A percentile compares a stretch with the other conserved stretches of the same genome.
Evolutionary conservation across 2,113 vertebrate species (phyloP).

Genomic region (Scartelaos histophorus): DNA sequence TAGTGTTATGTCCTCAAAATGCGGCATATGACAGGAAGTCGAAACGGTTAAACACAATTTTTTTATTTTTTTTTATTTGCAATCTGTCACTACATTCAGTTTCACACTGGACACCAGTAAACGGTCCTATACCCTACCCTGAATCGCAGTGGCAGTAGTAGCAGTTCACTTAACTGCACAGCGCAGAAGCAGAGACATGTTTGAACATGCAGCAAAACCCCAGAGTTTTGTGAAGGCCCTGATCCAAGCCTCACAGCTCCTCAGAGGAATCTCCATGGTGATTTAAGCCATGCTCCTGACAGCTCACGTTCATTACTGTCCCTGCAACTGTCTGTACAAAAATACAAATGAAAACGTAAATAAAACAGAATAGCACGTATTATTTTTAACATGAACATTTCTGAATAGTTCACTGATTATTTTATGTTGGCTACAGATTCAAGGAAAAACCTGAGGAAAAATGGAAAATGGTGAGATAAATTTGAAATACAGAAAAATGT

Average conservation of each 20-base stretch:
- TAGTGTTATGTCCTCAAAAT: too few relatives aligned
- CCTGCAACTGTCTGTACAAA: slow-evolving; percentile 5
- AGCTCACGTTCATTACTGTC: slow-evolving; percentile 8
- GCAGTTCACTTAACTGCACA: slow-evolving; percentile 11
- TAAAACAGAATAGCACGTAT: neutral
- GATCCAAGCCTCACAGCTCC: slow-evolving; percentile 24
- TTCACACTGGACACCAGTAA: neutral
- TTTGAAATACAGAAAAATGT: neutral
- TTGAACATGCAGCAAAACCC: slow-evolving; percentile 33
- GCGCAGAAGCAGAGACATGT: slow-evolving; percentile 28
- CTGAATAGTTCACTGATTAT: neutral
- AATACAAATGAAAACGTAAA: neutral
- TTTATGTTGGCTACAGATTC: neutral
- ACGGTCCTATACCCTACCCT: neutral
- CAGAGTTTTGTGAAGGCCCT: slow-evolving; percentile 17
- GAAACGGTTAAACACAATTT: too few relatives aligned
- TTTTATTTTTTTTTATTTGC: neutral
- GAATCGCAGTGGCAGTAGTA: neutral
- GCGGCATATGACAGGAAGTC: too few relatives aligned
- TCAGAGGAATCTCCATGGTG: slow-evolving; percentile 17
- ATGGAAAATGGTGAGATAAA: neutral
- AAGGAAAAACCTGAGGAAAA: neutral
- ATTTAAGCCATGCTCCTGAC: slow-evolving; percentile 2
- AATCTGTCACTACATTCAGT: neutral
- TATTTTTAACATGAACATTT: neutral